Evolutionary conservation across 2,888 invertebrate species (phyloP).

Genomic region (Drosophila mimica): DNA sequence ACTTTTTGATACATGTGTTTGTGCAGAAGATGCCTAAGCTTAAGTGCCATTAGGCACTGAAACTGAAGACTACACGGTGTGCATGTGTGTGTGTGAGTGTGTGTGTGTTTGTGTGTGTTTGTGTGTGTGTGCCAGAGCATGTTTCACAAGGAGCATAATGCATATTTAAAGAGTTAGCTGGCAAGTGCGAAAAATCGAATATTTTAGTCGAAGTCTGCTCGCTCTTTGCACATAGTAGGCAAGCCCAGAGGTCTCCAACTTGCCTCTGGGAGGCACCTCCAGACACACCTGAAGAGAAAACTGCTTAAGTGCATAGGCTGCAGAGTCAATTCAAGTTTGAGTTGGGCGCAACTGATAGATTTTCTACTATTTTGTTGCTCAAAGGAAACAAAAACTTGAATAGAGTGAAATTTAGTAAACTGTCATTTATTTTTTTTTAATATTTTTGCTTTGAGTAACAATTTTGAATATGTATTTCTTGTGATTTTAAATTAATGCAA

Average conservation of each 20-base stretch:
- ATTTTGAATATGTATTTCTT: not conserved
- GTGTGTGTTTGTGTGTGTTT: constrained; percentile 7
- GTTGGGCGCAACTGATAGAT: not conserved
- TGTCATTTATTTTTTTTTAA: not conserved
- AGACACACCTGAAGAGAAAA: constrained; percentile 31
- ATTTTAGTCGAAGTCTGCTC: constrained; percentile 52
- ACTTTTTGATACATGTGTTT: constrained; percentile 8
- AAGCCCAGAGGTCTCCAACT: constrained; percentile 41
- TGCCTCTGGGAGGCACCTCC: constrained; percentile 51
- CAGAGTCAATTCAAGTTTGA: constrained; percentile 6
- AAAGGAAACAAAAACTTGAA: not conserved
- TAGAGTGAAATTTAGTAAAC: not conserved
- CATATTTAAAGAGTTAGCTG: constrained; percentile 78
- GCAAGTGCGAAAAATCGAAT: constrained; percentile 80
- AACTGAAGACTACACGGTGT: constrained; percentile 36
- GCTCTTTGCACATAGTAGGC: constrained; percentile 8
- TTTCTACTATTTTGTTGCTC: not conserved
- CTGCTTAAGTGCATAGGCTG: constrained; percentile 40
- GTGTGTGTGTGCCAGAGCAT: constrained; percentile 34
- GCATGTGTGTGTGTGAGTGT: constrained; percentile 3
- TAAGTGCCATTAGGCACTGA: constrained; percentile 76
- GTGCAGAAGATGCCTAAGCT: constrained; percentile 68
- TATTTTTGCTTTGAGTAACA: not conserved
- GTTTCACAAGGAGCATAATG: constrained; percentile 73
- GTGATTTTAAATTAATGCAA: not conserved